These are phyloP conservation scores for Neotoma lepida DNA, from an alignment of 2,113 vertebrate species.

Conservation along the genomic window DNA sequence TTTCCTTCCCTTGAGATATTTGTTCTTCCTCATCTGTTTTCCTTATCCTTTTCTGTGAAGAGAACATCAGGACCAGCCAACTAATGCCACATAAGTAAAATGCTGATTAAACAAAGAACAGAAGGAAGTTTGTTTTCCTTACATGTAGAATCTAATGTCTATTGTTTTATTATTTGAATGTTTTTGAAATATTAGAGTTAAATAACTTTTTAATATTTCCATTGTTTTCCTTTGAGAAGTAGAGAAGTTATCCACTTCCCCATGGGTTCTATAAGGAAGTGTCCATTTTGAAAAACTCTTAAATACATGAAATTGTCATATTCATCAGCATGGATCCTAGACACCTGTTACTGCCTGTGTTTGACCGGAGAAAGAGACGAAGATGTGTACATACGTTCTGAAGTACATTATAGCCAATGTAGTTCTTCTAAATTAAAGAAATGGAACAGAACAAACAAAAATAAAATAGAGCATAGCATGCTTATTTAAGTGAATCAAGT, in stretches of 20 bases:
- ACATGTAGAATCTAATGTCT: neutral
- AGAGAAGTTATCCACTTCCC: neutral
- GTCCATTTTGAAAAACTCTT: neutral
- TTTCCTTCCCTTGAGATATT: neutral
- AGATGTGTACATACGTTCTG: neutral
- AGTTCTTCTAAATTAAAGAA: neutral
- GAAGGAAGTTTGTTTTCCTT: neutral
- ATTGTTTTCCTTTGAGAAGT: neutral
- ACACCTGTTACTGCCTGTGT: neutral
- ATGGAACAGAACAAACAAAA: neutral
- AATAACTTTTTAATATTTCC: neutral
- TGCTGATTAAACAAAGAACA: neutral
- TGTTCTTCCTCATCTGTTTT: neutral
- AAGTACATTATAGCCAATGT: neutral
- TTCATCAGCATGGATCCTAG: neutral
- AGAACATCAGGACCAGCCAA: neutral
- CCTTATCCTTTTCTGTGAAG: neutral
- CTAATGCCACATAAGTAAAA: neutral
- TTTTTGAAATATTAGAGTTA: neutral
- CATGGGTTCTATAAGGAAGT: neutral
- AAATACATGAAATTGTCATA: neutral
- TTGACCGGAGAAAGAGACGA: neutral
- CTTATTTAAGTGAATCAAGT: neutral
- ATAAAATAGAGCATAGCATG: neutral
- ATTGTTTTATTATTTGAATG: neutral